phyloP scores from a whole-genome alignment of 2,113 vertebrate genomes.

The Atrichornis clamosus region DNA sequence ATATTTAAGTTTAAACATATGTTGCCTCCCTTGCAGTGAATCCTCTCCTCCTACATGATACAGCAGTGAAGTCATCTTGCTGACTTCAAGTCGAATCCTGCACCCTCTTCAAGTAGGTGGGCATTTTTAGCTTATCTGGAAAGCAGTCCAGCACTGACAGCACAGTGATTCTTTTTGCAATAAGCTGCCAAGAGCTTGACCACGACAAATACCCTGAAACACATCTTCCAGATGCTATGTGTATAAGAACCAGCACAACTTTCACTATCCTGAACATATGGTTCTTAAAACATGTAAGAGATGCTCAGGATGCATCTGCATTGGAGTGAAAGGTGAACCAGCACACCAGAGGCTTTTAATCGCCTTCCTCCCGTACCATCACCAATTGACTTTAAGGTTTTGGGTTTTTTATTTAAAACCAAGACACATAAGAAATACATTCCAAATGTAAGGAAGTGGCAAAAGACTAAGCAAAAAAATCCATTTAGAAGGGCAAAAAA shows the following conservation, averaged over 20 bases:
- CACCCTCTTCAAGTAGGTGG: constrained; percentile 4
- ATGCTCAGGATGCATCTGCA: not conserved
- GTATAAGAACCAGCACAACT: not conserved
- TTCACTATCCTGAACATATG: not conserved
- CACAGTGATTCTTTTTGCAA: rapidly evolving
- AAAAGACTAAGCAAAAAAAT: not conserved
- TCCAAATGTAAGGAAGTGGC: not conserved
- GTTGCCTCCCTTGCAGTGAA: constrained; percentile 63
- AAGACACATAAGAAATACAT: not conserved
- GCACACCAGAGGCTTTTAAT: not conserved
- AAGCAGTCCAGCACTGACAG: not conserved
- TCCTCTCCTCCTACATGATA: constrained; percentile 62
- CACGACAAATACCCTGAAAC: not conserved
- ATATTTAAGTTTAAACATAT: constrained; percentile 71
- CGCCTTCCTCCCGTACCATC: not conserved
- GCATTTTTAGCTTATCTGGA: constrained; percentile 1
- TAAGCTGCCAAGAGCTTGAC: not conserved
- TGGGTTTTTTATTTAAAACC: not conserved
- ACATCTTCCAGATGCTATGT: not conserved
- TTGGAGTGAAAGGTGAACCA: not conserved
- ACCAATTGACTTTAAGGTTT: not conserved
- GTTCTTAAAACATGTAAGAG: not conserved
- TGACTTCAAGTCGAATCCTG: constrained; percentile 38
- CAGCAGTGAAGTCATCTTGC: constrained; percentile 54
- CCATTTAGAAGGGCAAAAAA: not conserved